Base-by-base conservation (phyloP, 1,140 invertebrate species). In the Apis florea region DNA sequence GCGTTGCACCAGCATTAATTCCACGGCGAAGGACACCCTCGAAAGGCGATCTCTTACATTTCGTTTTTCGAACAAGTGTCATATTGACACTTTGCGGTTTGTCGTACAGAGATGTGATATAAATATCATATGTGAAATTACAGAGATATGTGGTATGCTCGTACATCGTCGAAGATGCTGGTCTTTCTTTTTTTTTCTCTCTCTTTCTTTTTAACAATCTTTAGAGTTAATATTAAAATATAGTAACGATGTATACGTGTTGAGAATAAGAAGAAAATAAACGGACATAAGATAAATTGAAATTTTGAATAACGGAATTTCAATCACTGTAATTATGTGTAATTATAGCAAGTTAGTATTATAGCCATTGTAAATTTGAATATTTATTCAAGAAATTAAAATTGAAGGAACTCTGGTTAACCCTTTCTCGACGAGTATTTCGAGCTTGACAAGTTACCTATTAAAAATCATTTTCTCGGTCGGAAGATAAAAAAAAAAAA, bases 1-100 rank as follows among this genome's bases (percentile, higher is more conserved):
- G 26, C 19, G 69, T 49, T 51, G 58, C 17, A 61, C 40, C 19
- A 10, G 9, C 6, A 10, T 49, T 73, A 49, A 73, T 59, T 73
- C 40, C 56, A 24, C n/a, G 40, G 31, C 40, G 71, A 73, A 73
- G 71, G 71, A 73, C 71, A 73, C 56, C 17, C 21, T 73, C 64
- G 19, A 67, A 12, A n/a, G 64, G 1, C 11, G 4, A 12, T 13
- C 13, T 47, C 54, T 49, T 68, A 8, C 13, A 15, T n/a, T n/a
- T 68, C 13, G n/a, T 68, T 68, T 49, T 49, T 1, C n/a, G 19
- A 68, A 51, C 66, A 68, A 68, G 47, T 68, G 66, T 68, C 66
- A 13, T 47, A 49, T 68, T 47, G 13, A 68, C 47, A 8, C 47
- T 49, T 24, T 68, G 66, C n/a, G 66, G 66, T 68, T 24, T 68